Evolutionary conservation across 2,797 vertebrate genomes (phyloP).

Genomic region (Spinibarbus caldwelli): DNA sequence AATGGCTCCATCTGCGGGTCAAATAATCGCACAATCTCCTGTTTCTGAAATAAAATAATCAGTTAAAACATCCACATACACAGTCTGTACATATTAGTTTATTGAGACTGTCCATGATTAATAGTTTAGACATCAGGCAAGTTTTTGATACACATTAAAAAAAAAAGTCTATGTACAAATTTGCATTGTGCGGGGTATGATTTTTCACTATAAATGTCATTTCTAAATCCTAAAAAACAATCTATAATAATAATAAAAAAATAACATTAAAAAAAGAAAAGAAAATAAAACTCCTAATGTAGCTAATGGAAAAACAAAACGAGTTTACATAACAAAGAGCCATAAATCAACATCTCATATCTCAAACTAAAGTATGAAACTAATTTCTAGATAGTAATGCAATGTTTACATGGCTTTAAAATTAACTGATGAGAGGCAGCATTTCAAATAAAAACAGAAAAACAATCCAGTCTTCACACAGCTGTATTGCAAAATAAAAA

Average conservation of each 20-base stretch:
- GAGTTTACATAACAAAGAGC: background rate
- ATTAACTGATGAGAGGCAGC: background rate
- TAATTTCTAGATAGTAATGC: background rate
- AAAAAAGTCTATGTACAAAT: conserved; percentile 35
- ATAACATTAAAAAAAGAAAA: background rate
- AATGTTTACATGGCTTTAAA: background rate
- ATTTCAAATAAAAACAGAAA: background rate
- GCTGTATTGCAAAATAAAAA: background rate
- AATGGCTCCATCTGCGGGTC: conserved; percentile 4
- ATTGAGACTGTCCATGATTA: background rate
- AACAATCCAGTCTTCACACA: background rate
- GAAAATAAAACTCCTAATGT: background rate
- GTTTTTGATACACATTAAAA: background rate
- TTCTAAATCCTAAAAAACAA: background rate
- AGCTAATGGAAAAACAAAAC: background rate
- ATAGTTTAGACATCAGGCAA: background rate
- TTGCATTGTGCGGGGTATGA: background rate
- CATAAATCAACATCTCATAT: background rate
- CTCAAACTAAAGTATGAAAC: background rate
- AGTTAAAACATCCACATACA: background rate
- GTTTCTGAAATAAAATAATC: background rate
- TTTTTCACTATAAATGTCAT: background rate
- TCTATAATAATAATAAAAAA: background rate
- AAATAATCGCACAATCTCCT: background rate
- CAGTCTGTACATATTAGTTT: conserved; percentile 12